phyloP scores from a whole-genome alignment of 1,140 invertebrate genomes.

The Drosophila sproati region DNA sequence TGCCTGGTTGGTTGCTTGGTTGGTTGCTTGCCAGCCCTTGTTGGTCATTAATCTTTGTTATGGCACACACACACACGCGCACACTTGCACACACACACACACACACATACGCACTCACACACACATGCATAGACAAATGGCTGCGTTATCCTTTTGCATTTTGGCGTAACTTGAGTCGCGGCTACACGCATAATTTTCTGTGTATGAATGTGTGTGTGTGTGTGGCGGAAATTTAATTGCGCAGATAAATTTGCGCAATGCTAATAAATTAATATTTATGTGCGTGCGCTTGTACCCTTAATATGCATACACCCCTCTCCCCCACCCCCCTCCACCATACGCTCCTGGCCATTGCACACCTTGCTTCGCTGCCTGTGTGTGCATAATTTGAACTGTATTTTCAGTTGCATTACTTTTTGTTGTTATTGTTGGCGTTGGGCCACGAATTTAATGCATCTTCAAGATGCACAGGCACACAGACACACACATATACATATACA shows the following conservation, averaged over 20 bases:
- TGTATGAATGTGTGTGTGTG: slow-evolving; percentile 12
- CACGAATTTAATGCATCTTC: slow-evolving; percentile 73
- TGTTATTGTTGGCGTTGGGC: slow-evolving; percentile 60
- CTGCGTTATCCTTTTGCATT: slow-evolving; percentile 74
- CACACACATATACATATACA: not conserved
- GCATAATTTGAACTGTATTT: slow-evolving; percentile 36
- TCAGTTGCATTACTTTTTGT: slow-evolving; percentile 48
- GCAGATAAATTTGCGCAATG: slow-evolving; percentile 76
- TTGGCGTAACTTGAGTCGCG: slow-evolving; percentile 76
- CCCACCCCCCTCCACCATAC: not conserved
- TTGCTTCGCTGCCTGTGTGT: slow-evolving; percentile 6
- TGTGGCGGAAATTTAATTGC: slow-evolving; percentile 68
- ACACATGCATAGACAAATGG: slow-evolving; percentile 36
- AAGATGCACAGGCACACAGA: slow-evolving; percentile 60
- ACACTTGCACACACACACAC: slow-evolving; percentile 12
- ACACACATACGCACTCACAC: not conserved
- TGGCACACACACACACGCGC: slow-evolving; percentile 61
- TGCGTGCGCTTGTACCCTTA: slow-evolving; percentile 25
- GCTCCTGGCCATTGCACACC: too few species aligned
- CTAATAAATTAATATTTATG: slow-evolving; percentile 83
- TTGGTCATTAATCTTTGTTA: slow-evolving; percentile 84
- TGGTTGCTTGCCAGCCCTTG: slow-evolving; percentile 64
- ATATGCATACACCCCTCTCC: not conserved
- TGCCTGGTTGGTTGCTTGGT: not conserved
- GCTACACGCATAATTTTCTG: slow-evolving; percentile 59